phyloP scores from a whole-genome alignment of 2,888 invertebrate genomes.

The Euplagia quadripunctaria region DNA sequence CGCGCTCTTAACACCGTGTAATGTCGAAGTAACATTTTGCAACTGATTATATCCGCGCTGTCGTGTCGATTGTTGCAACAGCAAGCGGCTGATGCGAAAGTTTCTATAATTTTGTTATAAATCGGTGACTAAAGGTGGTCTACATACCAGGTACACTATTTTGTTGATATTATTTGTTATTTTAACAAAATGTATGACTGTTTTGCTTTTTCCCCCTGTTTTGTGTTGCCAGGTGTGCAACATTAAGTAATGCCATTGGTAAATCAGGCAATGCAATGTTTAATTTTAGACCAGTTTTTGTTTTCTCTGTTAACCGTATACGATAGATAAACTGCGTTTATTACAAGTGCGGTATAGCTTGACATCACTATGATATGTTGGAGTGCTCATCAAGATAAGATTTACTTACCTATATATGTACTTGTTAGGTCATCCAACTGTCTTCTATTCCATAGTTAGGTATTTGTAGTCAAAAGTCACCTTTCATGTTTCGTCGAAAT shows the following conservation, averaged over 20 bases:
- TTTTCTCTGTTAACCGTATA: constrained; percentile 26
- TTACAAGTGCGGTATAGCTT: constrained; percentile 12
- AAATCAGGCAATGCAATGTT: constrained; percentile 55
- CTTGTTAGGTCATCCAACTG: constrained; percentile 35
- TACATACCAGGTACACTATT: constrained; percentile 45
- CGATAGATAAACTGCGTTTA: constrained; percentile 22
- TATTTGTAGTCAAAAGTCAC: neutral
- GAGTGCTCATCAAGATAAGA: constrained; percentile 43
- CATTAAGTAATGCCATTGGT: constrained; percentile 62
- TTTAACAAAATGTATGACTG: constrained; percentile 31
- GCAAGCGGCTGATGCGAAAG: constrained; percentile 56
- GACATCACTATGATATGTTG: constrained; percentile 34
- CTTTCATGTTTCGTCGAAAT: neutral
- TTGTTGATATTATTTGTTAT: constrained; percentile 38
- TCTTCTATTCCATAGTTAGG: neutral
- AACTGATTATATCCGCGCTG: constrained; percentile 46
- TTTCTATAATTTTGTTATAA: constrained; percentile 44
- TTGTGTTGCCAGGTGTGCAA: constrained; percentile 67
- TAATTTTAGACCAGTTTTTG: constrained; percentile 44
- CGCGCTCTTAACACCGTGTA: constrained; percentile 52
- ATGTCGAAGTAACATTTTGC: constrained; percentile 46
- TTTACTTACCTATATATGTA: constrained; percentile 25
- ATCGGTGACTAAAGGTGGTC: constrained; percentile 51
- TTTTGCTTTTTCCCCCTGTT: constrained; percentile 30
- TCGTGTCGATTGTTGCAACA: constrained; percentile 41